Base-by-base conservation (phyloP, 2,113 vertebrate genomes). In the Trinectes maculatus region DNA sequence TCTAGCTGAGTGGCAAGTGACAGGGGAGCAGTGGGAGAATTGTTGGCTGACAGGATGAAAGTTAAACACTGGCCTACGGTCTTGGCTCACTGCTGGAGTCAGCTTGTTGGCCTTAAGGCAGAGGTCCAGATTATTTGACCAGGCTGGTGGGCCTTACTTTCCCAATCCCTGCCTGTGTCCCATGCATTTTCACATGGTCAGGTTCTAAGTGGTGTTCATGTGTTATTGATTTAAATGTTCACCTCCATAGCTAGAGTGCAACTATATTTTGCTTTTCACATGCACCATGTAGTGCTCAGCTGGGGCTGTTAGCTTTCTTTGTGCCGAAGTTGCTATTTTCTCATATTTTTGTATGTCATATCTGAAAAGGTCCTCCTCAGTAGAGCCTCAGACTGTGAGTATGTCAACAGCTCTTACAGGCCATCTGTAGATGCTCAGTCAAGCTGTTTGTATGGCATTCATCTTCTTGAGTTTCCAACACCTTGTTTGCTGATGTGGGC, bases 1-100 rank as follows among this genome's bases (percentile, higher is more conserved):
- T 86, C 83, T 52, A 77, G 47, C 80, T 86, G 85, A 84, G 82
- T 86, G 84, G 76, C 80, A 81, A 89, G 77, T 73, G 84, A 80
- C 76, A 31, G 28, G 56, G 64, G 60, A 80, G 74, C 80, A 80
- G 81, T 80, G 57, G 70, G 82, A 60, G 85, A 86, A 79, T 73
- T 65, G 80, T 79, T 88, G 87, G 89, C 78, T 69, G 81, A 87
- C 81, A 80, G 74, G 53, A 68, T 84, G 81, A 85, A 83, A 84
- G 83, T 87, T 87, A 86, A 87, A 84, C 83, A 85, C 66, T 67
- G 78, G 73, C 87, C 80, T 55, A 65, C 19, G 31, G 74, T 85
- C 79, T 82, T 81, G 76, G 85, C 80, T 89, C 83, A 59, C 87
- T 82, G 86, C 80, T 73, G 61, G 77, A 89, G 74, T 80, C 69